Evolutionary conservation across 2,797 vertebrate species (phyloP).

Genomic region (Centropyge bicolor): DNA sequence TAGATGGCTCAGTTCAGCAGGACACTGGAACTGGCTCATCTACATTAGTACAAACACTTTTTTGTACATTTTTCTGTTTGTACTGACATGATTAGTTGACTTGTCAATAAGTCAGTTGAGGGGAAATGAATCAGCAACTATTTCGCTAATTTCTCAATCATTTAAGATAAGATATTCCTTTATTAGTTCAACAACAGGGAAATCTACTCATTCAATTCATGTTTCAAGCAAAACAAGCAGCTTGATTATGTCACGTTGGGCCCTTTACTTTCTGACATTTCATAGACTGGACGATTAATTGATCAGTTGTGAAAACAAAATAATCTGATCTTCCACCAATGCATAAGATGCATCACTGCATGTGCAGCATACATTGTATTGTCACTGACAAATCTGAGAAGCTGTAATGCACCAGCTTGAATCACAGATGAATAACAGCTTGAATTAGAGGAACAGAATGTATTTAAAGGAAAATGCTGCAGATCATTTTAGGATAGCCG

Average conservation of each 20-base stretch:
- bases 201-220: too few relatives aligned
- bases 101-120: too few relatives aligned
- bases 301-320: not conserved
- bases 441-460: not conserved
- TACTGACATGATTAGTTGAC: too few relatives aligned
- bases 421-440: not conserved
- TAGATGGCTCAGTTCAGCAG: not conserved
- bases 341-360: not conserved
- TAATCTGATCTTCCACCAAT: not conserved
- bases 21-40: not conserved
- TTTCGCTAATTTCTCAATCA: not conserved
- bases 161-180: too few relatives aligned
- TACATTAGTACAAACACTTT: not conserved
- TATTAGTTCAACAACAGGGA: too few relatives aligned
- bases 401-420: not conserved
- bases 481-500: constrained; percentile 18
- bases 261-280: not conserved
- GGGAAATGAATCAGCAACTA: not conserved
- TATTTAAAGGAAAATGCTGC: constrained; percentile 6
- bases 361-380: not conserved
- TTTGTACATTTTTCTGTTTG: not conserved
- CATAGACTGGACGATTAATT: not conserved
- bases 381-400: not conserved
- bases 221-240: not conserved
- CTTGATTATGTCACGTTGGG: not conserved